Percentiles rank a stretch among this genome's conserved stretches.
These are phyloP conservation scores for Gyps fulvus DNA, from an alignment of 2,113 vertebrate genomes.

Conservation along the genomic window DNA sequence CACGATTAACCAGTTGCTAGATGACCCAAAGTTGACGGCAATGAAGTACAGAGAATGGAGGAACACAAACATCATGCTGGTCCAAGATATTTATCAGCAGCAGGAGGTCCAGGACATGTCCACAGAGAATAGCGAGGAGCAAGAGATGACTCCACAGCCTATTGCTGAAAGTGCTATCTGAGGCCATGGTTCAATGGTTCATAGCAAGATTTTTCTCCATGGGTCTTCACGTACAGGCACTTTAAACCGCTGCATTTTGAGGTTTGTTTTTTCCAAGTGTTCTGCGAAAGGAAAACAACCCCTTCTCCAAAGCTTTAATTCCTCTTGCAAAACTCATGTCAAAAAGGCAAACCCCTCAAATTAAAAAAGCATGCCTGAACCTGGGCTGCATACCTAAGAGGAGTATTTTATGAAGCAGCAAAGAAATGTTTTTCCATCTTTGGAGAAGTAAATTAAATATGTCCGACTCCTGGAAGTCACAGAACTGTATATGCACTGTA, in stretches of 20 bases:
- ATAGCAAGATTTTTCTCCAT: neutral
- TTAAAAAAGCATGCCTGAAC: neutral
- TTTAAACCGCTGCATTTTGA: constrained; percentile 5
- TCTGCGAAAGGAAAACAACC: neutral
- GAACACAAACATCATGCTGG: constrained; percentile 80
- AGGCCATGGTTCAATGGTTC: neutral
- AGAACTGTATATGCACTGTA: neutral
- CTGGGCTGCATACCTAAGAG: neutral
- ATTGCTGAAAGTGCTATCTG: constrained; percentile 64
- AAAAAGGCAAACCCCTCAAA: neutral
- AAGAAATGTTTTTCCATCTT: neutral
- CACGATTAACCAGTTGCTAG: constrained; percentile 87
- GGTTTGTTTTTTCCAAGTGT: neutral
- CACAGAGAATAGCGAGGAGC: constrained; percentile 29
- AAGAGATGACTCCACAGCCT: constrained; percentile 13
- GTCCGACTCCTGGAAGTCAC: neutral
- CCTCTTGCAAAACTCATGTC: neutral
- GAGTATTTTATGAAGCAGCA: neutral
- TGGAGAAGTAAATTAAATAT: neutral
- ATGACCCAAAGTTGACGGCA: constrained; percentile 81
- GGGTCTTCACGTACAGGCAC: neutral
- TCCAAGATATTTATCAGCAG: constrained; percentile 84
- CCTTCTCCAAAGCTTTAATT: neutral
- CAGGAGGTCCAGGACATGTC: constrained; percentile 15
- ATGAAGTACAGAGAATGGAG: constrained; percentile 90